A percentile compares a stretch with the other conserved stretches of the same genome.
Conservation (phyloP, 1,140 invertebrate species). For the Mya arenaria region DNA sequence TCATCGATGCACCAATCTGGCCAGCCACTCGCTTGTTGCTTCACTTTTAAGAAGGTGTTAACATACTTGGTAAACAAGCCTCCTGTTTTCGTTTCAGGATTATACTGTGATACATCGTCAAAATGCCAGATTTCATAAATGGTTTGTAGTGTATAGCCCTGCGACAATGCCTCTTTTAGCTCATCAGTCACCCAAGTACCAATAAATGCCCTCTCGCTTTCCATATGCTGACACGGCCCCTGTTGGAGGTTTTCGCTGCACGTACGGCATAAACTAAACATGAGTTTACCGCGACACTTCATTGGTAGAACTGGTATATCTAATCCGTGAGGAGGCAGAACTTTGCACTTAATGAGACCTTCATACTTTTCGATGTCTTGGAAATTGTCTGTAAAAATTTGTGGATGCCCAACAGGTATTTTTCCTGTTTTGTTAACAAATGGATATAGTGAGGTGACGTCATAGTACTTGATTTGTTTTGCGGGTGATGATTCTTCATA, state of each 20-base stretch:
- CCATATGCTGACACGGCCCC: not conserved
- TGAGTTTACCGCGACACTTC: not conserved
- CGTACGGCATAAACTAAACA: not conserved
- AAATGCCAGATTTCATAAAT: slow-evolving; percentile 15
- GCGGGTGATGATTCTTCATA: not conserved
- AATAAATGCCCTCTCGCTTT: not conserved
- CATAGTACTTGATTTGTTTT: slow-evolving; percentile 13
- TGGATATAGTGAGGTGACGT: slow-evolving; percentile 1
- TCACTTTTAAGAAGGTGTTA: too few species aligned
- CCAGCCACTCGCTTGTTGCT: slow-evolving; percentile 60
- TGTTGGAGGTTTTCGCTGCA: not conserved
- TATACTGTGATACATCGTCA: not conserved
- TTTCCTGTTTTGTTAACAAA: not conserved
- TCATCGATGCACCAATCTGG: slow-evolving; percentile 46
- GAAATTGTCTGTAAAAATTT: not conserved
- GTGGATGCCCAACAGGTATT: not conserved
- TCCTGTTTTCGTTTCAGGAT: not conserved
- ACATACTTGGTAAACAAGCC: slow-evolving; percentile 49
- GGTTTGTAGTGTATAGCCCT: not conserved
- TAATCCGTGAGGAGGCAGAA: not conserved
- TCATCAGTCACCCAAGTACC: slow-evolving; percentile 14
- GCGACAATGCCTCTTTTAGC: not conserved
- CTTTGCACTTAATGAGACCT: not conserved
- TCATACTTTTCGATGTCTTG: not conserved
- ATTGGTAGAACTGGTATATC: not conserved